Conservation (phyloP, 2,888 invertebrate species). For the Drosophila cyrtoloma region DNA sequence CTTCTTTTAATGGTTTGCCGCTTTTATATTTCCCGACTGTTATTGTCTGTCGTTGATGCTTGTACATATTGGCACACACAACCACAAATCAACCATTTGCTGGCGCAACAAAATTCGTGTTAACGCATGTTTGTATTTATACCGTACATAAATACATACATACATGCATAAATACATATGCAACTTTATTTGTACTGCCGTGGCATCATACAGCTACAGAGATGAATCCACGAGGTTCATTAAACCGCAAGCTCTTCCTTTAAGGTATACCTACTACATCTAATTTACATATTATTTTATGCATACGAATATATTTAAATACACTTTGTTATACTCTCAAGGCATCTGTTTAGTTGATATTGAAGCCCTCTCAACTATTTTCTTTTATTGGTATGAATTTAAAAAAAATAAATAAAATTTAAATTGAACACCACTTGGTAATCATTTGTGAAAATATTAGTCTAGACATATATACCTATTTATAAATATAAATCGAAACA, state of each 20-base stretch:
- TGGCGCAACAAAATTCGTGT: slow-evolving; percentile 34
- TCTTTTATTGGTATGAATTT: background rate
- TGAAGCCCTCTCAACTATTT: too few species aligned
- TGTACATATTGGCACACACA: slow-evolving; percentile 23
- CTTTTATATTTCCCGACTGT: slow-evolving; percentile 23
- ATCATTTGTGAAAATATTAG: slow-evolving; percentile 20
- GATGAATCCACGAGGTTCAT: slow-evolving; percentile 26
- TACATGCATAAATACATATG: background rate
- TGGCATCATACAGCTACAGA: slow-evolving; percentile 3
- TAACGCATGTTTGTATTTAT: slow-evolving; percentile 21
- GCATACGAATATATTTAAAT: background rate
- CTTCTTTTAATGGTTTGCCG: slow-evolving; percentile 62
- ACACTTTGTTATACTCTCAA: slow-evolving; percentile 1
- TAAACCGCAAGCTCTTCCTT: slow-evolving; percentile 22
- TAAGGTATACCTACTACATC: slow-evolving; percentile 25
- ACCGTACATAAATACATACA: background rate
- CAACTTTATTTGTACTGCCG: slow-evolving; percentile 1
- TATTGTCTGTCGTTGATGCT: slow-evolving; percentile 23
- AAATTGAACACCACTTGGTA: slow-evolving; percentile 10
- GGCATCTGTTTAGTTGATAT: background rate
- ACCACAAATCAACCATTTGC: slow-evolving; percentile 6
- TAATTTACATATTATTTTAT: slow-evolving; percentile 21
- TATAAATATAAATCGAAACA: slow-evolving; percentile 46
- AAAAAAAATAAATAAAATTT: slow-evolving; percentile 4
- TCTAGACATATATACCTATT: slow-evolving; percentile 19